Evolutionary conservation across 2,888 invertebrate species (phyloP).

Genomic region (Pachydiplax longipennis): DNA sequence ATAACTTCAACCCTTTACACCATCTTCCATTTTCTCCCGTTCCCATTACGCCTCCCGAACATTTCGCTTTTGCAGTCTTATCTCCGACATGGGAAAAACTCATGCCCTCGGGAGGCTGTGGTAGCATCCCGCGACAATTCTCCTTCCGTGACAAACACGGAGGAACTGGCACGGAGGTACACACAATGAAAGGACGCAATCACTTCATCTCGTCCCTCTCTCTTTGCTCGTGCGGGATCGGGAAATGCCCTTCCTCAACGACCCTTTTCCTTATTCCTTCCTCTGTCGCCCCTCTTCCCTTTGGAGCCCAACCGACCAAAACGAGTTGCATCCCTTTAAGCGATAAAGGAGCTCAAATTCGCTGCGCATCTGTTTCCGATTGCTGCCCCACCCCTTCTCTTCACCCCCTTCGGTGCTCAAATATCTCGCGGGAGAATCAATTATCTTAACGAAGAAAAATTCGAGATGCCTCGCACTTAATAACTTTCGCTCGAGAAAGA

Average conservation of each 20-base stretch:
- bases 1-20: slow-evolving; percentile 10
- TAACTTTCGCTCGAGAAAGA: too few species aligned
- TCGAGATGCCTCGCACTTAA: too few species aligned
- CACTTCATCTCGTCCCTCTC: not conserved
- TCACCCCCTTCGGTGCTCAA: not conserved
- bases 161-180: not conserved
- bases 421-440: not conserved
- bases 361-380: not conserved
- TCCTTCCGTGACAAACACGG: not conserved
- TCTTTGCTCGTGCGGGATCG: not conserved
- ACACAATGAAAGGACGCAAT: not conserved
- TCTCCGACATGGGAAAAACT: not conserved
- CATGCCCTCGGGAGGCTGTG: not conserved
- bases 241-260: not conserved
- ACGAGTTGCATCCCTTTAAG: not conserved
- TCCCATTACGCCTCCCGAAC: slow-evolving; percentile 2
- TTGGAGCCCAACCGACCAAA: not conserved
- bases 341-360: not conserved
- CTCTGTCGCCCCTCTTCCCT: not conserved
- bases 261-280: not conserved
- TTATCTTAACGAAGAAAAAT: not conserved
- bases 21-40: not conserved
- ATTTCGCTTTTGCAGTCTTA: not conserved
- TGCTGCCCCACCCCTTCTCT: not conserved
- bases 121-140: not conserved